Conservation (phyloP, 2,113 vertebrate species). For the Burhinus oedicnemus region DNA sequence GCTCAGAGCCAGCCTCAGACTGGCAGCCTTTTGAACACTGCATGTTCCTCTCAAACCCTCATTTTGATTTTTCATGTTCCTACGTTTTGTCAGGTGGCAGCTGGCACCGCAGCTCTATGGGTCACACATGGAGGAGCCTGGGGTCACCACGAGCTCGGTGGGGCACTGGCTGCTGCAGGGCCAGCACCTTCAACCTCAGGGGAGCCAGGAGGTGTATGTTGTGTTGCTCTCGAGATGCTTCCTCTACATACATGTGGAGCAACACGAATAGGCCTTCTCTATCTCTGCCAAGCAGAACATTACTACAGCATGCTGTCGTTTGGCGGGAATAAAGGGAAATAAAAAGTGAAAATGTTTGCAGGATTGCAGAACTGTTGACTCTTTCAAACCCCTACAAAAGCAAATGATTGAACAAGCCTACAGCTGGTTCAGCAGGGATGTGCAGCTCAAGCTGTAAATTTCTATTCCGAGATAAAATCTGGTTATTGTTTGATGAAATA, state of each 20-base stretch:
- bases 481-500: conserved; percentile 29
- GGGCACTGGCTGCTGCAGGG: not conserved
- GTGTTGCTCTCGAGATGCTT: not conserved
- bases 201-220: not conserved
- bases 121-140: rapidly evolving
- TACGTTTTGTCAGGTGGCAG: not conserved
- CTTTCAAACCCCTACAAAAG: not conserved
- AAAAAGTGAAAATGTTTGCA: not conserved
- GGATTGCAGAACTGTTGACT: not conserved
- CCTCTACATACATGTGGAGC: not conserved
- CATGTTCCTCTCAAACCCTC: not conserved
- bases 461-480: not conserved
- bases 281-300: not conserved
- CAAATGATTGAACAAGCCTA: not conserved
- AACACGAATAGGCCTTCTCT: not conserved
- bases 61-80: not conserved
- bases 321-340: not conserved
- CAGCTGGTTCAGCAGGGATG: not conserved
- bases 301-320: not conserved
- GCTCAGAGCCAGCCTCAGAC: not conserved
- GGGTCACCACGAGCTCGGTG: not conserved
- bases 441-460: conserved; percentile 4
- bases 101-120: rapidly evolving
- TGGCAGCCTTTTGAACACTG: not conserved
- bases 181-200: not conserved